Percentiles rank a stretch among this genome's conserved stretches.
phyloP scores from a whole-genome alignment of 2,797 vertebrate genomes.

The Alauda arvensis region DNA sequence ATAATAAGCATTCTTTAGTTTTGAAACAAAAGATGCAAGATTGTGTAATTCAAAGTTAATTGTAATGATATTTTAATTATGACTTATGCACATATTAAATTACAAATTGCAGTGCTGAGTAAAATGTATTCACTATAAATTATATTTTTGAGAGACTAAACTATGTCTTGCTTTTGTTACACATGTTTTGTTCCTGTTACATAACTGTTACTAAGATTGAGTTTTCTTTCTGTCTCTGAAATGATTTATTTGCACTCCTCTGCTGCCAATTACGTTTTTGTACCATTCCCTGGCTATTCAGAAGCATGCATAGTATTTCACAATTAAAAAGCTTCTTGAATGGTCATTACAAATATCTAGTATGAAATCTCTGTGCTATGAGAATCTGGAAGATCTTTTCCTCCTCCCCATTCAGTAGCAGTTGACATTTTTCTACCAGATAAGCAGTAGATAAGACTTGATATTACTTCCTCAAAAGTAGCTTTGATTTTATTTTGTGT shows the following conservation, averaged over 20 bases:
- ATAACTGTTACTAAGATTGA: conserved; percentile 10
- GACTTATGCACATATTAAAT: neutral
- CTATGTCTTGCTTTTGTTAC: neutral
- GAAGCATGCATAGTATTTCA: conserved; percentile 27
- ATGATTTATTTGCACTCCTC: conserved; percentile 19
- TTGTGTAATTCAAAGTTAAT: conserved; percentile 37
- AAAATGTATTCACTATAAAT: conserved; percentile 17
- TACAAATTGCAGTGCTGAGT: conserved; percentile 22
- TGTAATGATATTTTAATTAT: conserved; percentile 49
- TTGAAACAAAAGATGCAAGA: conserved; percentile 50
- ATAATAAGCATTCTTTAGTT: conserved; percentile 39
- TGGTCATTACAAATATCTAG: conserved; percentile 11
- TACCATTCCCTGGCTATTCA: conserved; percentile 9
- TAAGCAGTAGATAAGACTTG: neutral
- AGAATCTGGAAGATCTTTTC: neutral
- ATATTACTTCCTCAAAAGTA: neutral
- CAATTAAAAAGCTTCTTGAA: conserved; percentile 44
- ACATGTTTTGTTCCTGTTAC: conserved; percentile 37
- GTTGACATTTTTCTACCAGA: neutral
- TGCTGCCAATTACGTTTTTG: conserved; percentile 30
- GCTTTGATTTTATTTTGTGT: neutral
- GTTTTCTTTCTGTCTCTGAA: conserved; percentile 31
- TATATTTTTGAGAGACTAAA: conserved; percentile 6
- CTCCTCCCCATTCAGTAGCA: neutral
- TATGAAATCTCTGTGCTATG: neutral